phyloP scores from a whole-genome alignment of 2,888 invertebrate species.

The Dromius quadrimaculatus region DNA sequence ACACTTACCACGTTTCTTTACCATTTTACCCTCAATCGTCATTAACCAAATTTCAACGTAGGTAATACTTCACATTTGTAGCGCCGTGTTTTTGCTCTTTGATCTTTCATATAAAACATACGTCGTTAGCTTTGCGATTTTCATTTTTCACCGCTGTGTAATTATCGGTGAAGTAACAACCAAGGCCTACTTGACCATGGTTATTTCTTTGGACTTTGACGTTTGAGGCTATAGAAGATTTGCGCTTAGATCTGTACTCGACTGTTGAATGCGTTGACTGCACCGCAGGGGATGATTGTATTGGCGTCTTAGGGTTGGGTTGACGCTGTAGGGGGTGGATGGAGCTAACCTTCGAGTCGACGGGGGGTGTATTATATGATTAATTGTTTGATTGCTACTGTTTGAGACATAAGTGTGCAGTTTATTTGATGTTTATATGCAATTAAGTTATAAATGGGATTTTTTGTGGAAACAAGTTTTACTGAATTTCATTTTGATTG shows the following conservation, averaged over 20 bases:
- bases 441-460: background rate
- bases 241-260: conserved; percentile 36
- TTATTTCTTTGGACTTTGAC: conserved; percentile 26
- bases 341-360: background rate
- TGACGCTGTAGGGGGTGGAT: background rate
- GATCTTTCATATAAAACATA: conserved; percentile 27
- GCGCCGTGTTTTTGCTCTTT: conserved; percentile 39
- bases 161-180: conserved; percentile 30
- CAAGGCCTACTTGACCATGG: conserved; percentile 24
- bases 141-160: conserved; percentile 17
- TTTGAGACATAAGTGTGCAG: background rate
- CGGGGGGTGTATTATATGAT: conserved; percentile 14
- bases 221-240: no score
- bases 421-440: background rate
- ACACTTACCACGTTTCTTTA: conserved; percentile 23
- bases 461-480: no score
- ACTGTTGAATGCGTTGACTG: conserved; percentile 7
- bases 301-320: background rate
- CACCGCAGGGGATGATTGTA: background rate
- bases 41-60: conserved; percentile 37
- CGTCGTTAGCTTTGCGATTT: conserved; percentile 41
- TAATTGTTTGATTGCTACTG: background rate
- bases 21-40: conserved; percentile 37
- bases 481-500: no score
- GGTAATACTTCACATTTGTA: conserved; percentile 19